Conservation (phyloP, 2,113 vertebrate species). For the Marmota monax region DNA sequence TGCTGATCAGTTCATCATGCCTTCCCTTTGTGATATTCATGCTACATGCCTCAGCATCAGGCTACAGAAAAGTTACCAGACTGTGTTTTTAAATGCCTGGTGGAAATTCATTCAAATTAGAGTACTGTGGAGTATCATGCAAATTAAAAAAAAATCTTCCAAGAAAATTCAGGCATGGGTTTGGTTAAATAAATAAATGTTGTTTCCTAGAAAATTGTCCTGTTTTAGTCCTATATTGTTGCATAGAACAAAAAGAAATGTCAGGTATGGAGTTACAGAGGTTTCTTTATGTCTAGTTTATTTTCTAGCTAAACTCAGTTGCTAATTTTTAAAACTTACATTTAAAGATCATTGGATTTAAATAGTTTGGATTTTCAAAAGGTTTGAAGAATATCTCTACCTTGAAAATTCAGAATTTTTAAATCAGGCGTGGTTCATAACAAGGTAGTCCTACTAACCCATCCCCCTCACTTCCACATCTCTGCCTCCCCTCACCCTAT, state of each 20-base stretch:
- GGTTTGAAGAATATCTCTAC: neutral
- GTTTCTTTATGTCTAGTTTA: neutral
- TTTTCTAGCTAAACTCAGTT: neutral
- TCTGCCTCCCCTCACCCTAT: neutral
- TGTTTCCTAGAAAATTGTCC: neutral
- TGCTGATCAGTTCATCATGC: neutral
- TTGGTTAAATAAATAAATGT: neutral
- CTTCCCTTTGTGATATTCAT: neutral
- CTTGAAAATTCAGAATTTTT: neutral
- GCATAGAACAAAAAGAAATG: neutral
- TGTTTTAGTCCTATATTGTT: neutral
- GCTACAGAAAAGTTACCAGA: neutral
- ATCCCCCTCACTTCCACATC: neutral
- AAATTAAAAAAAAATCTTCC: neutral
- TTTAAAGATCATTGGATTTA: neutral
- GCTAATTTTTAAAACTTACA: neutral
- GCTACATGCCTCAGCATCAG: neutral
- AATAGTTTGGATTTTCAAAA: neutral
- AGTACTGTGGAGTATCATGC: neutral
- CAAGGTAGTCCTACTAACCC: neutral
- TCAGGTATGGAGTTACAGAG: neutral
- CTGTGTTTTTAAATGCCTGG: neutral
- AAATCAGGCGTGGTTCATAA: neutral
- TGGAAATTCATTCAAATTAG: constrained; percentile 45
- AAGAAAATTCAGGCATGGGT: neutral